Evolutionary conservation across 1,140 invertebrate species (phyloP), one percentile per base, ranked within the genome.

Genomic region (Antheraea mylitta): DNA sequence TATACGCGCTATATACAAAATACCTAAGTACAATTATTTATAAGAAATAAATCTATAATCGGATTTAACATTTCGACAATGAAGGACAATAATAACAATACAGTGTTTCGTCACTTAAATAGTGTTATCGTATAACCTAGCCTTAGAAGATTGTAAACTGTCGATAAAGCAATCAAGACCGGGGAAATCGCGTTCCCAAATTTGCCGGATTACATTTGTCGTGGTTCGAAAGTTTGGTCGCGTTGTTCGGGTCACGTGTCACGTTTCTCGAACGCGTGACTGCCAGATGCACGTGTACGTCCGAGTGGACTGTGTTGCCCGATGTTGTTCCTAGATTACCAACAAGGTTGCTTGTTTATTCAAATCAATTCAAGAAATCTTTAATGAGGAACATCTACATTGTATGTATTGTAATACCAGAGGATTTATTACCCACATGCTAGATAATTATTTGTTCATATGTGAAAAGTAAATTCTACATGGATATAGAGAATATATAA

Each of bases 261-360:
- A 79, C 77, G 77, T 79, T 78, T 74, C 60, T 72, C 64, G 18
- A 48, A 77, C 76, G 81, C 78, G 78, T 79, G 75, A 78, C 42
- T 64, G 62, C 62, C 37, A 64, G 19, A 62, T 66, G 67, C 81
- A 79, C 76, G 76, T 76, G 75, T 76, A 16, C 18, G 62, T 30
- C 45, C 65, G 48, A 65, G 59, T 58, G 19, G 8, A 16, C n/a
- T 19, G 66, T 68, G 70, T 71, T 67, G 53, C 60, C 38, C 45
- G 60, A 61, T 61, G 10, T 36, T 36, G 60, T 22, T 61, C 22
- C 19, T 61, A 30, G 19, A 61, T 30, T 61, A 61, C 18, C 60
- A 61, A 36, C 60, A 53, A 53, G 45, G 45, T n/a, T 16, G 45
- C 16, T 53, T 53, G 16, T 13, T 11, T 53, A 53, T 53, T 53